phyloP scores from a whole-genome alignment of 2,797 vertebrate genomes.

The Urocyon cinereoargenteus region DNA sequence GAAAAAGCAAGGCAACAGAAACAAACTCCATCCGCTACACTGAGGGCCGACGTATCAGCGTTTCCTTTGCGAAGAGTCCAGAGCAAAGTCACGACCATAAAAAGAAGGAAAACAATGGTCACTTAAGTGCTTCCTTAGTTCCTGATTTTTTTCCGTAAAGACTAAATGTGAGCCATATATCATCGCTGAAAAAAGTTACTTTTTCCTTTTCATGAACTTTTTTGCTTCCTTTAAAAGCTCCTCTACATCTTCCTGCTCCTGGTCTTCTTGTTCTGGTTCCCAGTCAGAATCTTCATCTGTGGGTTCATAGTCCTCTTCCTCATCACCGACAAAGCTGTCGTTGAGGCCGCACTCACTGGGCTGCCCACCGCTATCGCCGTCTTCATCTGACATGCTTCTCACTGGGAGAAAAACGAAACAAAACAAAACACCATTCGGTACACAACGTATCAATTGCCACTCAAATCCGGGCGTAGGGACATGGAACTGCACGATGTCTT shows the following conservation, averaged over 20 bases:
- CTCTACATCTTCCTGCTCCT: slow-evolving; percentile 85
- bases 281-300: slow-evolving; percentile 90
- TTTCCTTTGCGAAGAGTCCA: not conserved
- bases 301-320: slow-evolving; percentile 86
- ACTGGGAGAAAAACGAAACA: slow-evolving; percentile 69
- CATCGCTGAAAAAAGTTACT: slow-evolving; percentile 73
- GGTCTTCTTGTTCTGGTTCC: slow-evolving; percentile 88
- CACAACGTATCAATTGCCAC: not conserved
- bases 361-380: slow-evolving; percentile 54
- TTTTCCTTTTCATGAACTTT: slow-evolving; percentile 86
- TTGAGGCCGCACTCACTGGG: slow-evolving; percentile 80
- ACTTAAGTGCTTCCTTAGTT: not conserved
- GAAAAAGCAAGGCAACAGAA: slow-evolving; percentile 16
- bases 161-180: not conserved
- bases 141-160: slow-evolving; percentile 12
- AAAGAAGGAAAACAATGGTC: slow-evolving; percentile 28
- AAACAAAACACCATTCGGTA: not conserved
- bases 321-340: slow-evolving; percentile 86
- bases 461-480: not conserved
- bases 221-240: slow-evolving; percentile 85
- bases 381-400: slow-evolving; percentile 75
- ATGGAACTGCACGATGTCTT: not conserved
- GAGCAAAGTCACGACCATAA: slow-evolving; percentile 51
- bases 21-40: not conserved
- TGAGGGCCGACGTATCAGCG: not conserved